Conservation (phyloP, 1,140 invertebrate genomes). For the Lasioglossum baleicum region DNA sequence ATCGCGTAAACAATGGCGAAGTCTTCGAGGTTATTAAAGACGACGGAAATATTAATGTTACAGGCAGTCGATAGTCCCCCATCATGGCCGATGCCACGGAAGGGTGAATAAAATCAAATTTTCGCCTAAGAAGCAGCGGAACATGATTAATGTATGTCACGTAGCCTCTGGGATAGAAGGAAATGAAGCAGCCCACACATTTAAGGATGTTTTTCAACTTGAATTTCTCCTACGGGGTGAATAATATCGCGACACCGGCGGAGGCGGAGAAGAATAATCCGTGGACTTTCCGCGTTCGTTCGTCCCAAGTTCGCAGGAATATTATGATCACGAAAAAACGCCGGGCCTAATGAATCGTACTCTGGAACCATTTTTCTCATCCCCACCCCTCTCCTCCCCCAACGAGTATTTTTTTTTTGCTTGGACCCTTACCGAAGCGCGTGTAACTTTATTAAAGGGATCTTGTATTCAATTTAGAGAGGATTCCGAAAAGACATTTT, state of each 20-base stretch:
- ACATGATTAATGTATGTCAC: conserved; percentile 64
- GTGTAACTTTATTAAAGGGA: conserved; percentile 58
- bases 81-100: background rate
- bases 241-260: conserved; percentile 16
- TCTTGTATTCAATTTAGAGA: conserved; percentile 63
- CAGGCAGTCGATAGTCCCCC: conserved; percentile 16
- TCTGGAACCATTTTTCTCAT: conserved; percentile 18
- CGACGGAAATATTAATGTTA: conserved; percentile 48
- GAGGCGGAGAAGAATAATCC: conserved; percentile 30
- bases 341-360: conserved; percentile 31
- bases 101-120: conserved; percentile 65
- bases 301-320: background rate
- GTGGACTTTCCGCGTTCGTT: background rate
- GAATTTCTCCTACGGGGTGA: conserved; percentile 28
- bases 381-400: too few species aligned
- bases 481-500: conserved; percentile 54
- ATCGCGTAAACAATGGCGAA: background rate
- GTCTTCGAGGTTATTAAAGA: conserved; percentile 13
- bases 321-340: conserved; percentile 23
- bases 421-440: background rate
- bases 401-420: background rate
- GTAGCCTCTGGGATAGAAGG: conserved; percentile 46
- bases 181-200: conserved; percentile 47
- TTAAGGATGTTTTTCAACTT: conserved; percentile 51
- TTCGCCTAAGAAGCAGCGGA: conserved; percentile 52